Conservation (phyloP, 2,888 invertebrate genomes). For the Volucella zonaria region DNA sequence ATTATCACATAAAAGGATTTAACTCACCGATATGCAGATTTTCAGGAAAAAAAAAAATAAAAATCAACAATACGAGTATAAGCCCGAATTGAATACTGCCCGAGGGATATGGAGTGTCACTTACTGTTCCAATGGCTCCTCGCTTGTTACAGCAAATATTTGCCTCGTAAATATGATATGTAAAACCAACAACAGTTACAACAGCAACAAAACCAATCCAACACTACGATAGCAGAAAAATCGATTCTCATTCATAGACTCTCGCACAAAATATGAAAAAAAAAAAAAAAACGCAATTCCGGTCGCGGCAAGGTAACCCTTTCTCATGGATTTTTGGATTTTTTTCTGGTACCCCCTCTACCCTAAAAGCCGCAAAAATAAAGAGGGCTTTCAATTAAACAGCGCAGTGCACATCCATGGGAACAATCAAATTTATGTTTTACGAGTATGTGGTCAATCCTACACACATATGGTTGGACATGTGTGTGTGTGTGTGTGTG, state of each 20-base stretch:
- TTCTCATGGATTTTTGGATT: not conserved
- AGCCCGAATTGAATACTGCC: slow-evolving; percentile 17
- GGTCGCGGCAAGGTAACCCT: slow-evolving; percentile 21
- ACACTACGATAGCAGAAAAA: slow-evolving; percentile 36
- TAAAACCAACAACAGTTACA: not conserved
- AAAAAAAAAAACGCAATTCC: slow-evolving; percentile 21
- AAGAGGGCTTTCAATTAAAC: slow-evolving; percentile 62
- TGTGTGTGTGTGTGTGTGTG: slow-evolving; percentile 4
- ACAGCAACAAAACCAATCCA: slow-evolving; percentile 6
- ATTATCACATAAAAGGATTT: slow-evolving; percentile 28
- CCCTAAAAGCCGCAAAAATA: slow-evolving; percentile 51
- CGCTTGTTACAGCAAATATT: slow-evolving; percentile 10
- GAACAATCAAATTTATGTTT: slow-evolving; percentile 40
- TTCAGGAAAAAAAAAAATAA: not conserved
- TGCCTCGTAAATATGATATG: not conserved
- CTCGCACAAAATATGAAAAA: slow-evolving; percentile 3
- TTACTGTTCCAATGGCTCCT: slow-evolving; percentile 8
- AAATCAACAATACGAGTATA: slow-evolving; percentile 26
- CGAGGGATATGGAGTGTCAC: slow-evolving; percentile 35
- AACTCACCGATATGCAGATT: not conserved
- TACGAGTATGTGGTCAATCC: too few relatives aligned
- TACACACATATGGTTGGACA: not conserved
- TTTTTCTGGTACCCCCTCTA: not conserved
- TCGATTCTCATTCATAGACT: slow-evolving; percentile 48
- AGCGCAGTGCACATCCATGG: slow-evolving; percentile 9